Conservation (phyloP, 2,113 vertebrate species). For the Rhinopomastus cyanomelas region DNA sequence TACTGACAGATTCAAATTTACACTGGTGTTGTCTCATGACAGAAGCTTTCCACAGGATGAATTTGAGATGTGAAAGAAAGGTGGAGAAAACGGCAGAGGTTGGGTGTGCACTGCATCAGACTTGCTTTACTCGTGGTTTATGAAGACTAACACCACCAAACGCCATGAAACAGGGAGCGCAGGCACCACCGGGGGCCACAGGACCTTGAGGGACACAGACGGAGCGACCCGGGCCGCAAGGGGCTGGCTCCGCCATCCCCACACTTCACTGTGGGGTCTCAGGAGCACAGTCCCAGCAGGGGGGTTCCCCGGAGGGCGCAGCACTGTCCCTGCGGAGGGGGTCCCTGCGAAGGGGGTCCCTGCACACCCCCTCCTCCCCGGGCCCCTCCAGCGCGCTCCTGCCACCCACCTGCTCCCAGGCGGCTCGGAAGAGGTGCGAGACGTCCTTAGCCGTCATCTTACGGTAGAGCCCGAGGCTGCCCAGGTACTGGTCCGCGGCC, state of each 20-base stretch:
- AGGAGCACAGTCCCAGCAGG: too few species aligned
- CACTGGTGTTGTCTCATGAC: slow-evolving; percentile 86
- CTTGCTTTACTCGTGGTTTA: accelerated
- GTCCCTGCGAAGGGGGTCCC: too few species aligned
- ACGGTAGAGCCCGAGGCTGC: slow-evolving; percentile 88
- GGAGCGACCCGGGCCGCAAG: too few species aligned
- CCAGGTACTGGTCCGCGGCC: slow-evolving; percentile 95
- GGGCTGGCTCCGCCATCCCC: neutral
- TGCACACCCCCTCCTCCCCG: neutral
- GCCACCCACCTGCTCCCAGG: slow-evolving; percentile 88
- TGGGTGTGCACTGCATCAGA: accelerated
- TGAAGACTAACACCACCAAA: accelerated
- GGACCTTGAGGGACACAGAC: neutral
- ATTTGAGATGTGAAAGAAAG: slow-evolving; percentile 75
- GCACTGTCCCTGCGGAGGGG: too few species aligned
- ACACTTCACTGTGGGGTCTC: accelerated
- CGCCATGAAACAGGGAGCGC: accelerated
- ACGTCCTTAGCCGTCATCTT: slow-evolving; percentile 95
- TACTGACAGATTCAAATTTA: slow-evolving; percentile 90
- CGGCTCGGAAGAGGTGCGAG: slow-evolving; percentile 91
- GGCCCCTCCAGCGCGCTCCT: neutral
- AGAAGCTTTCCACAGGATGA: slow-evolving; percentile 84
- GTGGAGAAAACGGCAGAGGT: accelerated
- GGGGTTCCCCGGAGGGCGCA: too few species aligned
- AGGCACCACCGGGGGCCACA: accelerated